Evolutionary conservation across 2,888 invertebrate species (phyloP), one percentile per base, ranked within the genome.

Genomic region (Chorisops tibialis): DNA sequence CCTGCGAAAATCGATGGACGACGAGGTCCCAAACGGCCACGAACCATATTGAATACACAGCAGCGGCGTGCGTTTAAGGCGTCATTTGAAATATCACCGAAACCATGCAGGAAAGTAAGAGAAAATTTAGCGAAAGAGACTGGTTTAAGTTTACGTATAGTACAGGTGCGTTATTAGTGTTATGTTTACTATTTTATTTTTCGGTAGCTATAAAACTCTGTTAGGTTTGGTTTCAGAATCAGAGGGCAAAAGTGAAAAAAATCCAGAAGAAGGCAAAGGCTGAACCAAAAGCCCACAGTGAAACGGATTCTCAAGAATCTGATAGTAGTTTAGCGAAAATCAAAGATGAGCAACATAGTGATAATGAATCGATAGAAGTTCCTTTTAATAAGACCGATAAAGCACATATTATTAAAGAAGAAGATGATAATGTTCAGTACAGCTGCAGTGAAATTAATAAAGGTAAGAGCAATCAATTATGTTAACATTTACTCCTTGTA

Each of bases 101-200:
- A 92, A 73, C 91, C 91, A 2, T 91, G 90, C 71, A 79, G 91
- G 69, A 91, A 91, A 80, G 88, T 90, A 43, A 79, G 91, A 60
- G 92, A 92, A 75, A 84, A 88, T 62, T 79, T 92, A 64, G 91
- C 91, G 11, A 89, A 90, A 73, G 91, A 92, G 74, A 92, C 91
- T 1, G 91, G 91, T 11, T 80, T 92, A 58, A 91, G 89, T 70
- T 88, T 92, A 39, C 81, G 91, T 68, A 91, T 92, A 65, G 91
- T 92, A 12, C 92, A 92, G 81, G 91, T 92, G 71, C 71, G 67
- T 60, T 50, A 18, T 18, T 19, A 54, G 7, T 14, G 7, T 18
- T 3, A 35, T 12, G 11, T 11, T 7, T 5, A 7, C 14, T 12
- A 24, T 38, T 35, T 52, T 19, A 11, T 50, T 14, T 22, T 5